Conservation (phyloP, 2,888 invertebrate genomes). For the Polia nebulosa region DNA sequence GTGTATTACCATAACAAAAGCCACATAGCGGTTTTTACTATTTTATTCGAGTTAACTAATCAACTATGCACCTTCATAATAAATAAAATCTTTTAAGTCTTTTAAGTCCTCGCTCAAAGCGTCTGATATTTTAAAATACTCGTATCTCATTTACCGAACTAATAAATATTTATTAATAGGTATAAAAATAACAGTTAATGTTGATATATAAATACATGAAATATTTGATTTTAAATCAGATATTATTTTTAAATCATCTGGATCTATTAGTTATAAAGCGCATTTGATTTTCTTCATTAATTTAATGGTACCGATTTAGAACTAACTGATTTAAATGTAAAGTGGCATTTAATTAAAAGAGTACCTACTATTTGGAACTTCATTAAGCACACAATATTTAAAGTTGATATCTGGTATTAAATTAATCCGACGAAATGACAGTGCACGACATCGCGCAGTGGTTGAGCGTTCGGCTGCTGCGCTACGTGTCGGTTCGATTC, state of each 20-base stretch:
- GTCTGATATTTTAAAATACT: slow-evolving; percentile 7
- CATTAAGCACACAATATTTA: background rate
- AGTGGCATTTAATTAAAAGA: background rate
- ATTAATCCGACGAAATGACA: too few relatives aligned
- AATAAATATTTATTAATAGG: slow-evolving; percentile 42
- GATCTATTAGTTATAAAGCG: background rate
- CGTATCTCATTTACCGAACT: slow-evolving; percentile 29
- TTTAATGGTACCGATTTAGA: slow-evolving; percentile 9
- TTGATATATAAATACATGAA: background rate
- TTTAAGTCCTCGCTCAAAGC: slow-evolving; percentile 19
- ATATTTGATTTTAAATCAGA: slow-evolving; percentile 20
- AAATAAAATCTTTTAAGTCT: slow-evolving; percentile 3
- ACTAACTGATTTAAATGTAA: background rate
- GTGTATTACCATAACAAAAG: background rate
- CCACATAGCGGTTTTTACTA: background rate
- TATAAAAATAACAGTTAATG: slow-evolving; percentile 12
- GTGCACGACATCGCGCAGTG: too few relatives aligned
- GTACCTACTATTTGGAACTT: slow-evolving; percentile 2
- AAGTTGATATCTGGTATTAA: background rate
- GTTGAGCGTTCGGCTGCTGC: too few relatives aligned
- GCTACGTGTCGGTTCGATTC: too few relatives aligned
- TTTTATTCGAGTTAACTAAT: background rate
- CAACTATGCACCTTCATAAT: slow-evolving; percentile 4
- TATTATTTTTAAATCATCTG: slow-evolving; percentile 13
- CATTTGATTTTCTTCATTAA: slow-evolving; percentile 28